Base-by-base conservation (phyloP, 2,888 invertebrate genomes). In the Dione vanillae region DNA sequence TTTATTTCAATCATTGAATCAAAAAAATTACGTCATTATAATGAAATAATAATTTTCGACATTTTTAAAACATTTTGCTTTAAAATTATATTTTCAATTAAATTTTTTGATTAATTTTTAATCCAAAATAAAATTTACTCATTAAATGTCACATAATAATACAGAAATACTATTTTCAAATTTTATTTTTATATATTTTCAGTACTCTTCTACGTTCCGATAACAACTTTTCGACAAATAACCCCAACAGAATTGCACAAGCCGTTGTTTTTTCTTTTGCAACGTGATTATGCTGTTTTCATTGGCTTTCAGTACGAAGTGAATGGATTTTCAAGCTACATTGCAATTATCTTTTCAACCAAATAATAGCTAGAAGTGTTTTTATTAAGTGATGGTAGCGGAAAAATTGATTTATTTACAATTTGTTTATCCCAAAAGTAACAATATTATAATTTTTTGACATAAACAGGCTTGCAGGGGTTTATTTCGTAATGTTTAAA, bases 251-350 rank as follows among this genome's bases (percentile, higher is more conserved):
- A 45, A 51, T 37, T 20, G 64, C 64, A 64, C 49, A 61, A 27
- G 20, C 27, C 14, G 1, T 40, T 35, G 45, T 41, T 56, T 37
- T 64, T 49, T 35, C 64, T 64, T 64, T 64, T 49, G 64, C 49
- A 37, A 40, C 49, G 62, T 40, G 54, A 69, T 69, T 66, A 58
- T 66, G 66, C 70, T 66, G 70, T 70, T 70, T 72, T 72, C 70
- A 68, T 72, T 74, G 68, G 72, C 56, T 73, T 71, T 71, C 71
- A 66, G 65, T 67, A 49, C 41, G 61, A 65, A 56, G 67, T 61
- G 71, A 73, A 73, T 73, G 65, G 73, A 73, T 73, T 73, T 73
- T 73, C 68, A 69, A 68, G 73, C 71, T 66, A 68, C 71, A 73
- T 68, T 58, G 73, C 71, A 73, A 73, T 73, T 73, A 73, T 73